Conservation (phyloP, 2,888 invertebrate genomes). For the Clusia tigrina region DNA sequence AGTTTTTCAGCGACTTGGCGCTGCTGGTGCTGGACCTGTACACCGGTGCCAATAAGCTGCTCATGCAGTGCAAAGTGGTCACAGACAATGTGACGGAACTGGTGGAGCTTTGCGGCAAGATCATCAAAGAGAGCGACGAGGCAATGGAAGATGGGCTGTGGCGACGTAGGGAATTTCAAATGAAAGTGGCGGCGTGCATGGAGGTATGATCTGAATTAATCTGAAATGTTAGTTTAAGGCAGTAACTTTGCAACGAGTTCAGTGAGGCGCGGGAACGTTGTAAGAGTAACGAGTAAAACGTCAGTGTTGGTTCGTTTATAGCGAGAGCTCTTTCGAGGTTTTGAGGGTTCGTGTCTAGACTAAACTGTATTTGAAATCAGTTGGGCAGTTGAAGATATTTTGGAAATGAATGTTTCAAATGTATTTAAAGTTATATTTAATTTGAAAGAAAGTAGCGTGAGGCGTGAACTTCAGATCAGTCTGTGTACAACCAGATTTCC, state of each 20-base stretch:
- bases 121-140: conserved; percentile 63
- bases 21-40: conserved; percentile 61
- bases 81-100: conserved; percentile 54
- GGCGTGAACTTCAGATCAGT: too few relatives aligned
- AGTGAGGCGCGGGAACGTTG: too few relatives aligned
- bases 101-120: conserved; percentile 52
- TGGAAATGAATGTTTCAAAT: too few relatives aligned
- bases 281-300: too few relatives aligned
- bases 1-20: conserved; percentile 60
- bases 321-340: too few relatives aligned
- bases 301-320: too few relatives aligned
- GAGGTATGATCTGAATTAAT: conserved; percentile 66
- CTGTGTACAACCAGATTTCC: too few relatives aligned
- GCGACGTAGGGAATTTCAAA: conserved; percentile 67
- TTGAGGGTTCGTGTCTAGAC: too few relatives aligned
- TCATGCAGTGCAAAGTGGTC: conserved; percentile 52
- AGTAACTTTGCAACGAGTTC: not conserved
- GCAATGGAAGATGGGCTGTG: conserved; percentile 64
- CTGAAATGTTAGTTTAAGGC: not conserved
- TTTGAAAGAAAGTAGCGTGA: too few relatives aligned
- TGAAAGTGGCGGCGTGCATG: conserved; percentile 69
- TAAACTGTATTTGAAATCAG: too few relatives aligned
- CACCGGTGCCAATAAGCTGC: conserved; percentile 50
- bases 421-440: too few relatives aligned
- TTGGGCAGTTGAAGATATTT: too few relatives aligned